Evolutionary conservation across 2,113 vertebrate species (phyloP).

Genomic region (Gymnobelideus leadbeateri): DNA sequence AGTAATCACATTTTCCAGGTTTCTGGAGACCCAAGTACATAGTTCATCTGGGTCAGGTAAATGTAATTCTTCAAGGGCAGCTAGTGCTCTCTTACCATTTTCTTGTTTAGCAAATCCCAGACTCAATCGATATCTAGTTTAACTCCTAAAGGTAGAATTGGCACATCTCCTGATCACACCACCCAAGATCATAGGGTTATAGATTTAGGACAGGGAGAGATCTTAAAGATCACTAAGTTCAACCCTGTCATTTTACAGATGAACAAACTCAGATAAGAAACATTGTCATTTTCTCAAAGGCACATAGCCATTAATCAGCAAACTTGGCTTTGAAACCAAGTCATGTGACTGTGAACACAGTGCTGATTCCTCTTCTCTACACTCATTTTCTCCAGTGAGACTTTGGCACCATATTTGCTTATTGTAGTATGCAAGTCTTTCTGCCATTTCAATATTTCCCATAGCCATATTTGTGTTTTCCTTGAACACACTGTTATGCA

Average conservation of each 20-base stretch:
- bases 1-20: not conserved
- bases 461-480: not conserved
- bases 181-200: not conserved
- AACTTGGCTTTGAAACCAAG: not conserved
- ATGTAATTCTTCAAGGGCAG: not conserved
- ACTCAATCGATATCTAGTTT: conserved; percentile 40
- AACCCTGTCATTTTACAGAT: not conserved
- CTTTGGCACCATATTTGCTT: conserved; percentile 20
- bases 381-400: conserved; percentile 22
- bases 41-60: not conserved
- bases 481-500: conserved; percentile 13
- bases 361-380: not conserved
- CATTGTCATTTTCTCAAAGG: not conserved
- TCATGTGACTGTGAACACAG: not conserved
- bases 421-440: conserved; percentile 25
- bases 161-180: not conserved
- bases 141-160: conserved; percentile 7
- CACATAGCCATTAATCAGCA: not conserved
- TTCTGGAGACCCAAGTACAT: not conserved
- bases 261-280: not conserved
- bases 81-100: not conserved
- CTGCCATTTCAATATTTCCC: not conserved
- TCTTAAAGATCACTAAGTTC: not conserved
- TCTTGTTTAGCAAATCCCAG: conserved; percentile 10
- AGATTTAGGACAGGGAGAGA: not conserved